A percentile compares a stretch with the other conserved stretches of the same genome.
These are phyloP conservation scores for Lucinisca nassula DNA, from an alignment of 2,888 invertebrate genomes.

Conservation along the genomic window DNA sequence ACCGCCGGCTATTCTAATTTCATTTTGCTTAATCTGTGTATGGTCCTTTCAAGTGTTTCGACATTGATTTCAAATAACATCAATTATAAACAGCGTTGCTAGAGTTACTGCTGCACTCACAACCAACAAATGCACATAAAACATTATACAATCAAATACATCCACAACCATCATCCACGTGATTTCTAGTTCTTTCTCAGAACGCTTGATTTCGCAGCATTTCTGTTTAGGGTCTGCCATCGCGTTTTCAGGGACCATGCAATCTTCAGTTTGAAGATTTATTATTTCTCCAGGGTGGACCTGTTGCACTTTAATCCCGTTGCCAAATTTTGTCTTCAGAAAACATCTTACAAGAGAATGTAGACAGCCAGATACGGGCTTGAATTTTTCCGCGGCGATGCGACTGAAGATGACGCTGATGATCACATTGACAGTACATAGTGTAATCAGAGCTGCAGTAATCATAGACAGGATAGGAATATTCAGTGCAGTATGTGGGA, in stretches of 20 bases:
- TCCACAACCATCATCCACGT: background rate
- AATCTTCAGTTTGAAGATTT: background rate
- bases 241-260: background rate
- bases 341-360: background rate
- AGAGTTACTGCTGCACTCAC: background rate
- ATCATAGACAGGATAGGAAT: constrained; percentile 14
- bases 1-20: too few species aligned
- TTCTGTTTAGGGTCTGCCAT: background rate
- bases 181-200: background rate
- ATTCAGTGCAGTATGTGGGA: constrained; percentile 24
- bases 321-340: background rate
- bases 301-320: background rate
- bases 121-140: background rate
- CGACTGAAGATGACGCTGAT: constrained; percentile 29
- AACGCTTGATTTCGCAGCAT: background rate
- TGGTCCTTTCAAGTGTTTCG: too few species aligned
- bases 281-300: background rate
- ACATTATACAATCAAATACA: background rate
- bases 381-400: background rate
- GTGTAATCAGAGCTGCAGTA: background rate
- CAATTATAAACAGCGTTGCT: background rate
- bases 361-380: background rate
- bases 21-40: too few species aligned
- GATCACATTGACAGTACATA: background rate
- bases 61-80: background rate